Conservation (phyloP, 1,140 invertebrate species). For the Mylabris phalerata region DNA sequence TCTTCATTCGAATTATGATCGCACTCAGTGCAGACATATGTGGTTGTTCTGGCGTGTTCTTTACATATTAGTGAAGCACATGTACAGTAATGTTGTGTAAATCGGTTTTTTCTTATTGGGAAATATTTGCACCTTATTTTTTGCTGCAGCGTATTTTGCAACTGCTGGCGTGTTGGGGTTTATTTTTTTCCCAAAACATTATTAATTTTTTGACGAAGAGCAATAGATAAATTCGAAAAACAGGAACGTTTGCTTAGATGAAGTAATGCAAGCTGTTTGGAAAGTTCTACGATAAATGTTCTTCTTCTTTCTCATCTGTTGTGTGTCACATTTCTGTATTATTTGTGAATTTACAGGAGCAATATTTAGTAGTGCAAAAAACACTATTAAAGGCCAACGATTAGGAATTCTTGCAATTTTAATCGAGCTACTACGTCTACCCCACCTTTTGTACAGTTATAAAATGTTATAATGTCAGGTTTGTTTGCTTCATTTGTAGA, state of each 20-base stretch:
- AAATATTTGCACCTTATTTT: neutral
- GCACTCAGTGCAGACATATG: too few relatives aligned
- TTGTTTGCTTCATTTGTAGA: slow-evolving; percentile 17
- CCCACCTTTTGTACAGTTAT: slow-evolving; percentile 27
- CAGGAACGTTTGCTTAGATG: neutral
- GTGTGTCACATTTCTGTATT: neutral
- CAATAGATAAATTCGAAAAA: neutral
- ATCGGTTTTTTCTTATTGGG: neutral
- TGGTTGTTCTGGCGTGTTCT: neutral
- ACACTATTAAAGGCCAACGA: neutral
- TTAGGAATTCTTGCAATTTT: neutral
- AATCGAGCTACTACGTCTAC: slow-evolving; percentile 2
- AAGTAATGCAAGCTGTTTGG: neutral
- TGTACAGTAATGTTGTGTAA: neutral
- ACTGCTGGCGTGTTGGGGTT: neutral
- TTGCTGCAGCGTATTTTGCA: neutral
- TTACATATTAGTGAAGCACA: neutral
- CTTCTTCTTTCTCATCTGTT: neutral
- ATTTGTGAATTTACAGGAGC: neutral
- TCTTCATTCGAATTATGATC: too few relatives aligned
- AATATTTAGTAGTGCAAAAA: neutral
- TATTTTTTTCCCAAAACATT: neutral
- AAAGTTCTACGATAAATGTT: neutral
- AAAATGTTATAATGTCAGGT: slow-evolving; percentile 27
- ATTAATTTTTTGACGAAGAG: neutral